A percentile compares a stretch with the other conserved stretches of the same genome.
Conservation (phyloP, 2,113 vertebrate species). For the Lampris incognitus region DNA sequence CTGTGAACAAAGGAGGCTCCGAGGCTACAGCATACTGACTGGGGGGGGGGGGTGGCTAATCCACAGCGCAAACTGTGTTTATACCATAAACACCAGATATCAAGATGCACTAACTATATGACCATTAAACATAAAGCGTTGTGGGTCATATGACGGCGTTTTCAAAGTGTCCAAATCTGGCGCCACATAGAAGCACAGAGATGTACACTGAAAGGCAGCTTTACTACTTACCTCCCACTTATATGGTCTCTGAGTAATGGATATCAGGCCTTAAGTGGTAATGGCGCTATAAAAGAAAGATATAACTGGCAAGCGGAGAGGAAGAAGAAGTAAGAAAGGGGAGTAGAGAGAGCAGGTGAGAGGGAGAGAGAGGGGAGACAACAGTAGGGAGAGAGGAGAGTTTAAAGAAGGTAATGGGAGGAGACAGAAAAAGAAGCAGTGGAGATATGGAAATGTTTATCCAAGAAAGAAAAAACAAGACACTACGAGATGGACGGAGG, state of each 20-base stretch:
- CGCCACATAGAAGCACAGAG: slow-evolving; percentile 70
- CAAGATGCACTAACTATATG: too few species aligned
- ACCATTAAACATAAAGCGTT: not conserved
- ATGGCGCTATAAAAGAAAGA: slow-evolving; percentile 76
- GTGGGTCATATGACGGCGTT: slow-evolving; percentile 51
- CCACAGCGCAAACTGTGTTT: too few species aligned
- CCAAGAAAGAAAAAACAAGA: not conserved
- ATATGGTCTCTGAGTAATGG: slow-evolving; percentile 79
- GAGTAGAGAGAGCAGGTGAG: slow-evolving; percentile 14
- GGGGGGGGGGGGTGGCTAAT: too few species aligned
- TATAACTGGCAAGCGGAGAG: slow-evolving; percentile 5
- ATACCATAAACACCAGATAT: too few species aligned
- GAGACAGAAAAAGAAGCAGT: slow-evolving; percentile 55
- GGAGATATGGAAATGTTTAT: too few species aligned
- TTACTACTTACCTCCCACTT: slow-evolving; percentile 80
- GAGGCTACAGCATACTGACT: too few species aligned
- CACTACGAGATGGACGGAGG: not conserved
- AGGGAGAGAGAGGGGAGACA: not conserved
- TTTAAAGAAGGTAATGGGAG: slow-evolving; percentile 28
- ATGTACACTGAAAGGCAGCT: slow-evolving; percentile 71
- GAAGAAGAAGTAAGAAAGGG: slow-evolving; percentile 3
- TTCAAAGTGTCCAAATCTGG: slow-evolving; percentile 57
- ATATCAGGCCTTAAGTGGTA: slow-evolving; percentile 79
- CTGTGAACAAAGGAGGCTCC: too few species aligned
- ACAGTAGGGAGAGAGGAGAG: slow-evolving; percentile 13